Percentiles rank a stretch among this genome's conserved stretches.
phyloP scores from a whole-genome alignment of 2,113 vertebrate species.

The Malurus melanocephalus region DNA sequence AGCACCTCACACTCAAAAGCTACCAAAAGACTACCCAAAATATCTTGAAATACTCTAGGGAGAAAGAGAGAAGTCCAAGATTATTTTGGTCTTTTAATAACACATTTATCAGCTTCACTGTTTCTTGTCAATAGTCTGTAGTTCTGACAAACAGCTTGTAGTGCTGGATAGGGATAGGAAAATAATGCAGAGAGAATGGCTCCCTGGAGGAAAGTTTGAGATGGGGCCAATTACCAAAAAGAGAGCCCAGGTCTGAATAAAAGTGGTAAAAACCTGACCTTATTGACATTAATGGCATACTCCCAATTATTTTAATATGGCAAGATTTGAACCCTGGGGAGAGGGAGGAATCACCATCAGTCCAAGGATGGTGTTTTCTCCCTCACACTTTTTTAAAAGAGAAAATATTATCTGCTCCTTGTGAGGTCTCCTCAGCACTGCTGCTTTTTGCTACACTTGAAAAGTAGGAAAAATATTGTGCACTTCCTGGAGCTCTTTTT shows the following conservation, averaged over 20 bases:
- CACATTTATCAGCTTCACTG: background rate
- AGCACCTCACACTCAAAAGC: background rate
- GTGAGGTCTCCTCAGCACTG: background rate
- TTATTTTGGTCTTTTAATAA: background rate
- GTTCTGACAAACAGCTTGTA: background rate
- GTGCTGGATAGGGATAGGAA: background rate
- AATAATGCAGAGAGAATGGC: conserved; percentile 15
- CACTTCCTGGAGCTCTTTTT: background rate
- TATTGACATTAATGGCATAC: background rate
- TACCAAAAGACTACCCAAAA: background rate
- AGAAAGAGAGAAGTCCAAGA: background rate
- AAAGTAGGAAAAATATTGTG: background rate
- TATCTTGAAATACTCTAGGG: background rate
- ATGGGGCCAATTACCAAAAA: background rate
- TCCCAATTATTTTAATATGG: conserved; percentile 25
- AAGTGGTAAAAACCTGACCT: background rate
- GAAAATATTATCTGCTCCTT: background rate
- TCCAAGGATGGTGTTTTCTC: background rate
- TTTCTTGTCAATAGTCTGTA: background rate
- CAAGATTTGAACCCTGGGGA: background rate
- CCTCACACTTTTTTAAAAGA: background rate
- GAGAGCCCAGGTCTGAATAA: conserved; percentile 11
- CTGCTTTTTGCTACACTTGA: background rate
- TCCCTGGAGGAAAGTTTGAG: conserved; percentile 24
- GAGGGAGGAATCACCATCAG: background rate